Conservation (phyloP, 2,797 vertebrate species). For the Sebastes taczanowskii region DNA sequence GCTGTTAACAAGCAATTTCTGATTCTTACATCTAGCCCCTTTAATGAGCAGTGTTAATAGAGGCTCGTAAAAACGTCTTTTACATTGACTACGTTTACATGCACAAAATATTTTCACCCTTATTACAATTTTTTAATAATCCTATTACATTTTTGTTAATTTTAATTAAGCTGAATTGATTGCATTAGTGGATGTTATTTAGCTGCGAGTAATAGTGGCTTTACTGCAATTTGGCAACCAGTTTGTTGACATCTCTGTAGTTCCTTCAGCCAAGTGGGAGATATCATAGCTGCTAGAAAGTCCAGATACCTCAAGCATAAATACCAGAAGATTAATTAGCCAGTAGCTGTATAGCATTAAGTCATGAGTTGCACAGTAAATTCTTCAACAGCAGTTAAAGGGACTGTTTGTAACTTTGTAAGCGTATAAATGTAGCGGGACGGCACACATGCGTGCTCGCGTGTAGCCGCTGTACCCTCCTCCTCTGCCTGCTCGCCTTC, state of each 20-base stretch:
- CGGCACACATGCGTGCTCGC: too few relatives aligned
- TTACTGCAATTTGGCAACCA: too few relatives aligned
- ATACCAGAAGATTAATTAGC: background rate
- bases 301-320: background rate
- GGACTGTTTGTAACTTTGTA: too few relatives aligned
- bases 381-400: background rate
- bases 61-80: background rate
- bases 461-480: too few relatives aligned
- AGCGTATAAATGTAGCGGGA: too few relatives aligned
- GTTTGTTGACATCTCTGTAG: background rate
- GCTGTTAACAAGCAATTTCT: too few relatives aligned
- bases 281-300: background rate
- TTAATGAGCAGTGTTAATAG: background rate
- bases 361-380: background rate
- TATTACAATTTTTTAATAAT: background rate
- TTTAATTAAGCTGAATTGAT: too few relatives aligned
- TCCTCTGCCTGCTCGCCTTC: too few relatives aligned
- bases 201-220: too few relatives aligned
- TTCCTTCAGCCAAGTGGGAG: background rate
- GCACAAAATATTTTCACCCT: background rate
- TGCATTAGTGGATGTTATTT: too few relatives aligned
- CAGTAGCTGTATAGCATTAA: background rate
- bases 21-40: too few relatives aligned
- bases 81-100: background rate
- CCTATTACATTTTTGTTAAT: too few relatives aligned